Conservation (phyloP, 2,113 vertebrate genomes). For the Callospermophilus lateralis region DNA sequence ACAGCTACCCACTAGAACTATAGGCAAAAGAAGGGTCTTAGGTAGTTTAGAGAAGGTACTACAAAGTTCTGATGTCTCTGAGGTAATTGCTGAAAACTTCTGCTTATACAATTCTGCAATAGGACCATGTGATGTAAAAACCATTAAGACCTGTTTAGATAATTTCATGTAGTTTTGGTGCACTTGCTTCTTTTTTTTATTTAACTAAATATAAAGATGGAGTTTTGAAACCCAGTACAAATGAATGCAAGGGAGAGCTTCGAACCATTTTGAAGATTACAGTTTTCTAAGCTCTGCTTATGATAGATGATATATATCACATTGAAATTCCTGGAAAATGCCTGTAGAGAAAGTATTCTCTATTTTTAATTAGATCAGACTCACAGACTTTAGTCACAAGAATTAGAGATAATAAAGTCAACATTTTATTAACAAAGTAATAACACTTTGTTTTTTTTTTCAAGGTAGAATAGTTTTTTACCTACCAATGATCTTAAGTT, state of each 20-base stretch:
- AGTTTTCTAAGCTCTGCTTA: not conserved
- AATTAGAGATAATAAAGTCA: not conserved
- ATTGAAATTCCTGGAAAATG: not conserved
- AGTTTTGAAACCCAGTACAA: not conserved
- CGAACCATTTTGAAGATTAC: not conserved
- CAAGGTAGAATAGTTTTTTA: not conserved
- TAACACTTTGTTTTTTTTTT: not conserved
- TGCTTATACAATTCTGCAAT: not conserved
- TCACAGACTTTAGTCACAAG: not conserved
- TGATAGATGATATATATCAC: not conserved
- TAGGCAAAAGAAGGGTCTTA: not conserved
- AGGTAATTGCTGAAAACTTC: not conserved
- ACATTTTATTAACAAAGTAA: not conserved
- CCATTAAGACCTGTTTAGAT: not conserved
- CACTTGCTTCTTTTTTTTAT: not conserved
- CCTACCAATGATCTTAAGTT: not conserved
- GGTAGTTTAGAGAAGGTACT: not conserved
- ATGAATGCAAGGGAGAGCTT: rapidly evolving
- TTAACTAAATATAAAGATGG: not conserved
- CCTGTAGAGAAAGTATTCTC: not conserved
- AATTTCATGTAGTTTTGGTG: not conserved
- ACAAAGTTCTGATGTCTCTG: rapidly evolving
- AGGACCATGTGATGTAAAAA: not conserved
- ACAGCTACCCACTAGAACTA: too few species aligned
- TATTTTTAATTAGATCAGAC: not conserved